These are phyloP conservation scores for Oedothorax gibbosus DNA, from an alignment of 1,140 invertebrate genomes.

Conservation along the genomic window DNA sequence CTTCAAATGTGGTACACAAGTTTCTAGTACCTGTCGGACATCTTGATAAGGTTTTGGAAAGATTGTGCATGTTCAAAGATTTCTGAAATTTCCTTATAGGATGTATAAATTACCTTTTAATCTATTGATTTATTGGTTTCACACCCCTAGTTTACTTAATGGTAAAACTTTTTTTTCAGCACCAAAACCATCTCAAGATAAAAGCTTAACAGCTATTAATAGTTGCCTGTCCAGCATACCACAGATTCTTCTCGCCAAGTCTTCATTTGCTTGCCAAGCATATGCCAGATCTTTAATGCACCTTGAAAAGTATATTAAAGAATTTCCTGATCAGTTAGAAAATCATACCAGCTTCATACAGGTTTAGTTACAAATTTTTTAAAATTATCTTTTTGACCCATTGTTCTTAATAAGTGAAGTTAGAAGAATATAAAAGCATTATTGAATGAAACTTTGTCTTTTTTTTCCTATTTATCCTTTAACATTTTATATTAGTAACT, in stretches of 20 bases:
- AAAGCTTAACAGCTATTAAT: constrained; percentile 10
- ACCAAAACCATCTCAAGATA: constrained; percentile 27
- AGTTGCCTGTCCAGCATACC: constrained; percentile 67
- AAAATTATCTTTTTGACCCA: neutral
- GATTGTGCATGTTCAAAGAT: too few relatives aligned
- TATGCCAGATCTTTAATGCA: constrained; percentile 73
- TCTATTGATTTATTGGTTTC: too few relatives aligned
- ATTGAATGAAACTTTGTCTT: too few relatives aligned
- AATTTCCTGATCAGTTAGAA: constrained; percentile 66
- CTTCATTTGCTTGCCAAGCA: constrained; percentile 72
- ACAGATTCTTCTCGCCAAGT: constrained; percentile 70
- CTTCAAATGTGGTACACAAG: too few relatives aligned
- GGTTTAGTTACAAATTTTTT: constrained; percentile 57
- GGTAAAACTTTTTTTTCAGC: neutral
- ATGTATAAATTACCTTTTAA: too few relatives aligned
- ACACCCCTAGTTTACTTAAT: neutral
- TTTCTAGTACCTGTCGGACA: too few relatives aligned
- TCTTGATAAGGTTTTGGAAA: too few relatives aligned
- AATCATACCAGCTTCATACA: constrained; percentile 70
- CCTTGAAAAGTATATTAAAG: constrained; percentile 70
- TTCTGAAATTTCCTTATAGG: too few relatives aligned
- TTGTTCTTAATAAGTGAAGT: too few relatives aligned
- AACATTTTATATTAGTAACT: too few relatives aligned
- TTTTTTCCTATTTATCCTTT: too few relatives aligned
- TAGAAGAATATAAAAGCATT: too few relatives aligned